These are phyloP conservation scores for Anabacerthia variegaticeps DNA, from an alignment of 2,797 vertebrate species.

Conservation along the genomic window DNA sequence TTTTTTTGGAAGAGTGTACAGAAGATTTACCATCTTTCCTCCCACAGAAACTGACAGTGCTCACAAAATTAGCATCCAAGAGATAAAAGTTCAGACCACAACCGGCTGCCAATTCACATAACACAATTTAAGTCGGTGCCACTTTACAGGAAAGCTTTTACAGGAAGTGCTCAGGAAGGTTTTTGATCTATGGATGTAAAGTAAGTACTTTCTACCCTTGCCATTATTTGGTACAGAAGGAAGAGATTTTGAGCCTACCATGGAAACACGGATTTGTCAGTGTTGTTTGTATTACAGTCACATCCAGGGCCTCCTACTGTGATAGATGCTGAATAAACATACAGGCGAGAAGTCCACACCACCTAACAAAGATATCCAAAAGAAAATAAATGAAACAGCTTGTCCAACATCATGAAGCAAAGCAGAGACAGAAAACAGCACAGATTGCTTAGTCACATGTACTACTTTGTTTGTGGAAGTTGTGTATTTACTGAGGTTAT, in stretches of 20 bases:
- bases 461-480: neutral
- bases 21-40: conserved; percentile 13
- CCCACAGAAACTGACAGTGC: neutral
- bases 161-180: conserved; percentile 39
- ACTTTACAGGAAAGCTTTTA: conserved; percentile 50
- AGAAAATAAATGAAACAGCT: neutral
- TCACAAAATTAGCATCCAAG: conserved; percentile 49
- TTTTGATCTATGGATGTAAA: conserved; percentile 60
- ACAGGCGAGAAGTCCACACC: neutral
- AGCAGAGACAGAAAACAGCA: neutral
- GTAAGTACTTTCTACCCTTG: conserved; percentile 45
- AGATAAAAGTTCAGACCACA: conserved; percentile 54
- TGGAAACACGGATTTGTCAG: conserved; percentile 39
- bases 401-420: neutral
- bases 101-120: neutral
- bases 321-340: conserved; percentile 41
- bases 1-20: neutral
- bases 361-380: conserved; percentile 18
- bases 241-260: conserved; percentile 34
- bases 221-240: conserved; percentile 43
- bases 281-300: conserved; percentile 41
- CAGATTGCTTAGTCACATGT: neutral
- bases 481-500: neutral
- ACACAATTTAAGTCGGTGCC: neutral
- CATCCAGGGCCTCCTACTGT: conserved; percentile 31